phyloP scores from a whole-genome alignment of 2,888 invertebrate genomes.

The Perizoma flavofasciatum region DNA sequence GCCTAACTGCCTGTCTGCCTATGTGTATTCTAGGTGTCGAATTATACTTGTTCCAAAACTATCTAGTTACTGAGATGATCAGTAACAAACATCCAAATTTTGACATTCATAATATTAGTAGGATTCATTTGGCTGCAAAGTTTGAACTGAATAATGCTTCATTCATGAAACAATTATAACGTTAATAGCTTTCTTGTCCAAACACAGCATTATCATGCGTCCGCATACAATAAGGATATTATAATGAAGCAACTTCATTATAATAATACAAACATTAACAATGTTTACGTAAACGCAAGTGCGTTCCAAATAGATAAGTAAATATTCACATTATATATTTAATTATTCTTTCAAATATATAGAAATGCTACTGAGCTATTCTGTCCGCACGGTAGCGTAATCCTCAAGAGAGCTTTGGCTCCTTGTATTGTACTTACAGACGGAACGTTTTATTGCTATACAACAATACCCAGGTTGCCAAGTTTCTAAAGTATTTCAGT shows the following conservation, averaged over 20 bases:
- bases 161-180: constrained; percentile 11
- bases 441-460: constrained; percentile 7
- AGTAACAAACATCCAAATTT: too few relatives aligned
- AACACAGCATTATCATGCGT: constrained; percentile 8
- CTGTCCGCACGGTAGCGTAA: constrained; percentile 1
- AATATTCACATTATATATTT: constrained; percentile 3
- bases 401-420: constrained; percentile 6
- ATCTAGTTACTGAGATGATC: too few relatives aligned
- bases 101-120: too few relatives aligned
- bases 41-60: too few relatives aligned
- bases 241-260: constrained; percentile 10
- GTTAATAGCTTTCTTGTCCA: neutral
- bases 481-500: neutral
- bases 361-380: constrained; percentile 8
- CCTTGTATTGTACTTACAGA: constrained; percentile 6
- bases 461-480: constrained; percentile 4
- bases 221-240: constrained; percentile 6
- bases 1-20: too few relatives aligned
- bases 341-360: neutral
- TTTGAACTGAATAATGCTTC: constrained; percentile 19
- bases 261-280: constrained; percentile 13
- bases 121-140: constrained; percentile 13
- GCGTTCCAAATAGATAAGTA: constrained; percentile 15
- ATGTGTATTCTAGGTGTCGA: too few relatives aligned
- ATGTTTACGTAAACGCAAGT: constrained; percentile 22